Percentiles rank a stretch among this genome's conserved stretches.
Evolutionary conservation across 2,888 invertebrate genomes (phyloP).

Genomic region (Labia minor): DNA sequence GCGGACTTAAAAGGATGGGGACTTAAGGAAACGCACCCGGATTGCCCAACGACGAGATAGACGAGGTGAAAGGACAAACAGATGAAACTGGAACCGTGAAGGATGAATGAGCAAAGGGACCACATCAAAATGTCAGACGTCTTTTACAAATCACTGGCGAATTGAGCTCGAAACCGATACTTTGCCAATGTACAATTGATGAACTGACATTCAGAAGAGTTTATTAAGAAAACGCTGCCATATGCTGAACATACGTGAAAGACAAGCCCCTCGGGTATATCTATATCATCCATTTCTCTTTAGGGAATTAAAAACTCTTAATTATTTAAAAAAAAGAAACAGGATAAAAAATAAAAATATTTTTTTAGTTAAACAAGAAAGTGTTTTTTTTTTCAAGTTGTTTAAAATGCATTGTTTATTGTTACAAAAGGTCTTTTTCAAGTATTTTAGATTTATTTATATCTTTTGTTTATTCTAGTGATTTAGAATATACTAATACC

Average conservation of each 20-base stretch:
- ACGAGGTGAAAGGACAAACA: constrained; percentile 8
- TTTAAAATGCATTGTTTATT: no score
- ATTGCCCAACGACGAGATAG: not conserved
- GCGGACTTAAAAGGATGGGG: not conserved
- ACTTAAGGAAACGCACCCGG: not conserved
- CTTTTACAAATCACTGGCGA: constrained; percentile 5
- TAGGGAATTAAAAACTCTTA: constrained; percentile 1
- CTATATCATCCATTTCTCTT: not conserved
- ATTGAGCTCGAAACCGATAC: not conserved
- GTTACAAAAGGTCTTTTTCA: not conserved
- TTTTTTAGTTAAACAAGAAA: not conserved
- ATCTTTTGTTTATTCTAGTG: no score
- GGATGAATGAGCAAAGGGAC: no score
- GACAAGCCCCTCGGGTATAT: not conserved
- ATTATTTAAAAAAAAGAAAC: not conserved
- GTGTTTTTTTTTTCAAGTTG: not conserved
- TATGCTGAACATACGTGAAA: constrained; percentile 5
- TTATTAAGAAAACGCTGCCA: not conserved
- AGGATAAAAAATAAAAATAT: not conserved
- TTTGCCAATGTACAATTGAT: not conserved
- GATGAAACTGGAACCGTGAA: not conserved
- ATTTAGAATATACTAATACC: no score
- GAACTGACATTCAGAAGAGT: not conserved
- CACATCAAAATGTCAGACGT: no score
- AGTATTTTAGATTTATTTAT: not conserved